Evolutionary conservation across 1,140 invertebrate genomes (phyloP), one percentile per base, ranked within the genome.

Genomic region (Bombus soroeensis): DNA sequence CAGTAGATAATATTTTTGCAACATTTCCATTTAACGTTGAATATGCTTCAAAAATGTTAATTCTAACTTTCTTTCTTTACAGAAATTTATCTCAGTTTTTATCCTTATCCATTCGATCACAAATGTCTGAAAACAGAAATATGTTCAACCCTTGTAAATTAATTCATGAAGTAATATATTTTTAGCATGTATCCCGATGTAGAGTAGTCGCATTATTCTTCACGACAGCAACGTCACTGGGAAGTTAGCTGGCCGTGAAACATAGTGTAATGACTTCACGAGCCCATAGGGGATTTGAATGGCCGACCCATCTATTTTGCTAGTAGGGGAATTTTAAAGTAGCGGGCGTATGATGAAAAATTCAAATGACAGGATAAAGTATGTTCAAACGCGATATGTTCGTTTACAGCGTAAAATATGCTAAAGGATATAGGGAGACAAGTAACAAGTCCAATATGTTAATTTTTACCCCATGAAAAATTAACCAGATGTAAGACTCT

Each of bases 331-430:
- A 76, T 34, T 59, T 39, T 43, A 32, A 28, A 76, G 34, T 76
- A 76, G 53, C 74, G 0, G 1, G 13, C 34, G 22, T 57, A 28
- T 37, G 73, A 57, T 75, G 8, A 77, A 78, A 78, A 12, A 78
- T 78, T 39, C n/a, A 78, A 78, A 78, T 43, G 39, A 78, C 59
- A 32, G 10, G 34, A 28, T 78, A 32, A 62, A 9, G 18, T 41
- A 41, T 22, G 18, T 25, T n/a, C 37, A 32, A 39, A 77, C 37
- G 37, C 6, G 2, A 41, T 39, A 59, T 3, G 25, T 28, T 25
- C 4, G 18, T 53, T 22, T 53, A 53, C 2, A 1, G 18, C 2
- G 5, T 32, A 37, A 22, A 22, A 68, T n/a, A 22, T n/a, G 71
- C n/a, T 15, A 28, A 3, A 32, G n/a, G 41, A 12, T 28, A 62